These are phyloP conservation scores for Epistrophella euchroma DNA, from an alignment of 2,888 invertebrate genomes.

Conservation along the genomic window DNA sequence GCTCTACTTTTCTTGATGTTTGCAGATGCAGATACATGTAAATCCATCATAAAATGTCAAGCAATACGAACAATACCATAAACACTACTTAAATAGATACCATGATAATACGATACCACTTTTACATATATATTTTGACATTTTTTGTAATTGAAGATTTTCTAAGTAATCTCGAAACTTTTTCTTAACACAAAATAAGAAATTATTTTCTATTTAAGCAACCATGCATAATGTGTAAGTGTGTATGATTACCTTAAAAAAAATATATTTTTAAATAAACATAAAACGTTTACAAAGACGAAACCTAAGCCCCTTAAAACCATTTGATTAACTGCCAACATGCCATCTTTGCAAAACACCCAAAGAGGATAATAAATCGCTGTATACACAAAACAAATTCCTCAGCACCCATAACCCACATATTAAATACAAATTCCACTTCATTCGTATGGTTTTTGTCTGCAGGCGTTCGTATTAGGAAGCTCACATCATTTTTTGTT, in stretches of 20 bases:
- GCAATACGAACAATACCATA: too few relatives aligned
- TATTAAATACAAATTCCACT: slow-evolving; percentile 41
- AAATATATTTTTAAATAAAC: neutral
- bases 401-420: slow-evolving; percentile 24
- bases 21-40: too few relatives aligned
- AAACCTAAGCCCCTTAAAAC: neutral
- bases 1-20: too few relatives aligned
- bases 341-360: neutral
- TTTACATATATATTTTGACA: too few relatives aligned
- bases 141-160: too few relatives aligned
- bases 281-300: neutral
- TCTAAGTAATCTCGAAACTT: too few relatives aligned
- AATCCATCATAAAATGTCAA: too few relatives aligned
- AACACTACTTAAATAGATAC: too few relatives aligned
- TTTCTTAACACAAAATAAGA: too few relatives aligned
- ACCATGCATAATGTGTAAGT: too few relatives aligned
- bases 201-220: too few relatives aligned
- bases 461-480: slow-evolving; percentile 4
- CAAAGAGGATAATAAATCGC: slow-evolving; percentile 40
- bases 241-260: neutral
- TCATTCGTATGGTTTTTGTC: neutral
- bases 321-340: slow-evolving; percentile 43
- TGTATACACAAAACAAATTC: slow-evolving; percentile 42
- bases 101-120: too few relatives aligned
- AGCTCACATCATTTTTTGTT: slow-evolving; percentile 41